Conservation (phyloP, 2,888 invertebrate species). For the Nomada ferruginata region DNA sequence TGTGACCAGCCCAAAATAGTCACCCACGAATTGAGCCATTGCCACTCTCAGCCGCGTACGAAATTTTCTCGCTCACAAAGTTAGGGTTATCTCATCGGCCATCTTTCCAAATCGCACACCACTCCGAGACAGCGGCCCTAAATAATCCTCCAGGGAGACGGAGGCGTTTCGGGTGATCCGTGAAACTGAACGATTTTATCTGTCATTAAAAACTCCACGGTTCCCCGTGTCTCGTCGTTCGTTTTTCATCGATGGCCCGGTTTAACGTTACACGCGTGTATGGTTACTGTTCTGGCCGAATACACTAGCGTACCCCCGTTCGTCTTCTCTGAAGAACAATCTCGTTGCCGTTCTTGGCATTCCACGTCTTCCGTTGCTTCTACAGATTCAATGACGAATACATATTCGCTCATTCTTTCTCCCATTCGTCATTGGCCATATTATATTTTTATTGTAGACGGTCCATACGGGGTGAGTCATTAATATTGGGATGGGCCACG, state of each 20-base stretch:
- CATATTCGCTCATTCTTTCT: too few species aligned
- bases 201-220: constrained; percentile 52
- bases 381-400: neutral
- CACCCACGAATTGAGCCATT: too few species aligned
- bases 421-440: too few species aligned
- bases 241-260: constrained; percentile 55
- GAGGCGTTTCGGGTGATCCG: constrained; percentile 3
- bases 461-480: too few species aligned
- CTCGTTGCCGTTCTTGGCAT: constrained; percentile 62
- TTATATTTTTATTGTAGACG: too few species aligned
- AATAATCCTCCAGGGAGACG: too few species aligned
- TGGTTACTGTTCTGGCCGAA: constrained; percentile 65
- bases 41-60: too few species aligned
- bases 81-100: too few species aligned
- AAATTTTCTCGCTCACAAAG: neutral
- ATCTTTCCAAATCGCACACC: too few species aligned
- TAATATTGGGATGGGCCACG: too few species aligned
- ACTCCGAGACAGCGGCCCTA: too few species aligned
- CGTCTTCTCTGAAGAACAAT: constrained; percentile 6
- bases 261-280: constrained; percentile 66
- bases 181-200: constrained; percentile 48
- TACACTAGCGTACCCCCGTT: constrained; percentile 29
- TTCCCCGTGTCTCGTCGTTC: constrained; percentile 12
- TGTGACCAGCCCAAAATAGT: too few species aligned
- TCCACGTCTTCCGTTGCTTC: constrained; percentile 53